phyloP scores from a whole-genome alignment of 2,113 vertebrate species.

The Rousettus leschenaultii region DNA sequence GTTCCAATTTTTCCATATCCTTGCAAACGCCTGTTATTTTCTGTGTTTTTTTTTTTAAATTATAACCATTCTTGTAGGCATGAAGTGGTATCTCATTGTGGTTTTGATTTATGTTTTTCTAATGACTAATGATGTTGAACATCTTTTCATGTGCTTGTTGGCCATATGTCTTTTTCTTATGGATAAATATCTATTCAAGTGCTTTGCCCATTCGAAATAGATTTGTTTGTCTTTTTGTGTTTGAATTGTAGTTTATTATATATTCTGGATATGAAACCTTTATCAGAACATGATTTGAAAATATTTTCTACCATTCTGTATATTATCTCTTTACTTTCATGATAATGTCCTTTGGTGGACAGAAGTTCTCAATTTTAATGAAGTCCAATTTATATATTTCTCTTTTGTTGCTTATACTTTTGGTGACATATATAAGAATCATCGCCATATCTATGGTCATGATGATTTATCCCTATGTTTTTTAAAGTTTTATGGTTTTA shows the following conservation, averaged over 20 bases:
- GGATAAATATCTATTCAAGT: neutral
- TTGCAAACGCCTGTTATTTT: neutral
- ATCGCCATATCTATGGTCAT: neutral
- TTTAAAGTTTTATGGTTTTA: neutral
- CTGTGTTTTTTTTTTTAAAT: neutral
- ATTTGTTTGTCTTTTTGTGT: neutral
- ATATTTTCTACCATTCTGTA: neutral
- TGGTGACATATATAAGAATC: neutral
- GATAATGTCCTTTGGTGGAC: neutral
- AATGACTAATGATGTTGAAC: neutral
- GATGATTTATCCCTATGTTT: neutral
- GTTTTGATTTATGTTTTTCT: neutral
- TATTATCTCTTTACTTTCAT: neutral
- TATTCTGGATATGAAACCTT: neutral
- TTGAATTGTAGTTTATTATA: neutral
- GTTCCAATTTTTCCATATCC: neutral
- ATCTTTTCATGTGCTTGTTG: neutral
- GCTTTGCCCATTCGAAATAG: neutral
- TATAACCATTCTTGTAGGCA: neutral
- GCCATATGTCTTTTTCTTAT: neutral
- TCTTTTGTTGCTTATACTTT: neutral
- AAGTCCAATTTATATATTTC: neutral
- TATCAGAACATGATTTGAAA: neutral
- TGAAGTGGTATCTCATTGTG: neutral
- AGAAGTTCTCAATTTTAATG: neutral